phyloP scores from a whole-genome alignment of 2,888 invertebrate species.

The Ophion ellenae region DNA sequence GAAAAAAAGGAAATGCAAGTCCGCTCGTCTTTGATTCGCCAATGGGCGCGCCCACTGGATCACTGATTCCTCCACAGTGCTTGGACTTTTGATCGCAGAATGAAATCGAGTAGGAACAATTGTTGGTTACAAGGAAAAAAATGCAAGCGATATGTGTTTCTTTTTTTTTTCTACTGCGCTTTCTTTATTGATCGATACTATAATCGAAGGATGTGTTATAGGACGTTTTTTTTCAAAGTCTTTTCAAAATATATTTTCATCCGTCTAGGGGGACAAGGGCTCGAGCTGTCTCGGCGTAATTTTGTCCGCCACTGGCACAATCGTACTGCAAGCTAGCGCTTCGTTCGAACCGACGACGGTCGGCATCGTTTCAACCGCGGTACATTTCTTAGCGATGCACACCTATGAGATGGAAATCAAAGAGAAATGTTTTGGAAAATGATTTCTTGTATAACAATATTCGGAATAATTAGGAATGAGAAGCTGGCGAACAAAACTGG shows the following conservation, averaged over 20 bases:
- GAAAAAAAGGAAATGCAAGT: not conserved
- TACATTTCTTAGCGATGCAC: slow-evolving; percentile 17
- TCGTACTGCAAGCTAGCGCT: not conserved
- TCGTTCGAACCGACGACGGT: not conserved
- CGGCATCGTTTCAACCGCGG: not conserved
- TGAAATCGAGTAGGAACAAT: not conserved
- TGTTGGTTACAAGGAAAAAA: not conserved
- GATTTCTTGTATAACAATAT: not conserved
- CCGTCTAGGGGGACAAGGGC: slow-evolving; percentile 8
- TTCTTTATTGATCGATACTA: not conserved
- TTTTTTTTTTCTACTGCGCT: not conserved
- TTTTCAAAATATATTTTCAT: not conserved
- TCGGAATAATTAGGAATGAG: no score
- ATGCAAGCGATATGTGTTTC: not conserved
- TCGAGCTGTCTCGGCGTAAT: not conserved
- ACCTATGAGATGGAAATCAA: not conserved
- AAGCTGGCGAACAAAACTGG: no score
- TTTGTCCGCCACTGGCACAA: slow-evolving; percentile 16
- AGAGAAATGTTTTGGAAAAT: not conserved
- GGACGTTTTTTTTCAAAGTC: not conserved
- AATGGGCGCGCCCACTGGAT: no score
- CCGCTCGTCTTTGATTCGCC: no score
- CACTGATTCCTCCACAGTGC: no score
- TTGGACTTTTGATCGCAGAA: not conserved
- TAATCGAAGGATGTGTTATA: not conserved